phyloP scores from a whole-genome alignment of 2,888 invertebrate species.

The Polydrusus cervinus region DNA sequence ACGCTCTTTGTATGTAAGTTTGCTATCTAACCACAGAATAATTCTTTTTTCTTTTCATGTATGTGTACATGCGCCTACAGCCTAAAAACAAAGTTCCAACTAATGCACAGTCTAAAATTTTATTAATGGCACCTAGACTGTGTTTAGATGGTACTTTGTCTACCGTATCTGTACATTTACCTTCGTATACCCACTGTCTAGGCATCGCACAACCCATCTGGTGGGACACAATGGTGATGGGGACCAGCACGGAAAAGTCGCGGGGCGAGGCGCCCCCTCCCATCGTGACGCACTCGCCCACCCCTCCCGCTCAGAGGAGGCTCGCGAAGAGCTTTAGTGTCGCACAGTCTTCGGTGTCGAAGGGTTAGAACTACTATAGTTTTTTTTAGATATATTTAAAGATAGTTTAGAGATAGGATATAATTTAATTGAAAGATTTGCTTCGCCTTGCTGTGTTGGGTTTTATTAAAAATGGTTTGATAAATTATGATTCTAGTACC shows the following conservation, averaged over 20 bases:
- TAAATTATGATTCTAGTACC: too few relatives aligned
- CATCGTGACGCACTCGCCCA: slow-evolving; percentile 76
- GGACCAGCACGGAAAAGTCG: slow-evolving; percentile 69
- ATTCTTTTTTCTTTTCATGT: too few relatives aligned
- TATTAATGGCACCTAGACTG: too few relatives aligned
- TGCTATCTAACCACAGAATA: too few relatives aligned
- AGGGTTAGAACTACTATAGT: slow-evolving; percentile 71
- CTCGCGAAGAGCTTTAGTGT: slow-evolving; percentile 95
- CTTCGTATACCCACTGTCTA: slow-evolving; percentile 51
- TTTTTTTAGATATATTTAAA: slow-evolving; percentile 10
- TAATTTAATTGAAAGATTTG: not conserved
- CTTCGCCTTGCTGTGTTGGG: too few relatives aligned
- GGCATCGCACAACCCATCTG: slow-evolving; percentile 72
- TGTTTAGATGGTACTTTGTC: not conserved
- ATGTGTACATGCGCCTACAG: slow-evolving; percentile 39
- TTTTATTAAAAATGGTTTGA: too few relatives aligned
- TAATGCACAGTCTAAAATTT: too few relatives aligned
- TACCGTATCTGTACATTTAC: slow-evolving; percentile 52
- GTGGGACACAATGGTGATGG: slow-evolving; percentile 72
- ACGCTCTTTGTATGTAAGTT: too few relatives aligned
- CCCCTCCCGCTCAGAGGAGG: slow-evolving; percentile 90
- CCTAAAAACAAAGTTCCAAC: too few relatives aligned
- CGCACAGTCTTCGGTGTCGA: slow-evolving; percentile 80
- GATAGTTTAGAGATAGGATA: not conserved
- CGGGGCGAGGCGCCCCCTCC: slow-evolving; percentile 65